Base-by-base conservation (phyloP, 1,140 invertebrate genomes). In the Rhynchophorus ferrugineus region DNA sequence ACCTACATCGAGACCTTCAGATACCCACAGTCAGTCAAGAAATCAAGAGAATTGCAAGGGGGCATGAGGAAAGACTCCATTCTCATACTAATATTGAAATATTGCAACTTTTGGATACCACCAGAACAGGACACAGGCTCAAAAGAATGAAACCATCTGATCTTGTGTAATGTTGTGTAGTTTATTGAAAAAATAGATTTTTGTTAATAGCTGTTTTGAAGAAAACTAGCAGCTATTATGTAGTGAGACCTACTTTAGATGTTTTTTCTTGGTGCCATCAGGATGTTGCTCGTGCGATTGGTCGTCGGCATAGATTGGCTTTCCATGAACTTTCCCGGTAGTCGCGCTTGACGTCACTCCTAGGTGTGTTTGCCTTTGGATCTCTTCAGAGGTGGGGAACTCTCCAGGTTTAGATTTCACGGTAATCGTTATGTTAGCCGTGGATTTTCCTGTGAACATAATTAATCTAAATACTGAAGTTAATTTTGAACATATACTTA, bases 381-480 rank as follows among this genome's bases (percentile, higher is more conserved):
- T 83, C 67, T 89, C 82, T 61, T 89, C 87, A 34, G 84, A 85
- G 29, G 80, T 84, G 46, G 82, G 80, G 64, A 87, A 85, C 58
- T 87, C 85, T 22, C 82, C 81, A 1, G 85, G 84, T 48, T 81
- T 76, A 3, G 81, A 78, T 64, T 85, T 86, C 0, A 90, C 84
- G 18, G 80, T 77, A 11, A 90, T 71, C 1, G 77, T 78, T 39
- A 89, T 77, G 63, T 84, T 81, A 0, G 87, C 85, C 34, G 79
- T 78, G 14, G 84, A 85, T 47, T 80, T 75, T 9, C 53, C 53
- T 55, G 13, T 20, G 37, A 48, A 29, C 1, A 39, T 9, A 17
- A n/a, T n/a, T n/a, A n/a, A n/a, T n/a, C n/a, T 16, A 19, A 46
- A 24, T 14, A 29, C n/a, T 7, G 2, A 18, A 41, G n/a, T 41